phyloP scores from a whole-genome alignment of 2,113 vertebrate species.

The Balaeniceps rex region DNA sequence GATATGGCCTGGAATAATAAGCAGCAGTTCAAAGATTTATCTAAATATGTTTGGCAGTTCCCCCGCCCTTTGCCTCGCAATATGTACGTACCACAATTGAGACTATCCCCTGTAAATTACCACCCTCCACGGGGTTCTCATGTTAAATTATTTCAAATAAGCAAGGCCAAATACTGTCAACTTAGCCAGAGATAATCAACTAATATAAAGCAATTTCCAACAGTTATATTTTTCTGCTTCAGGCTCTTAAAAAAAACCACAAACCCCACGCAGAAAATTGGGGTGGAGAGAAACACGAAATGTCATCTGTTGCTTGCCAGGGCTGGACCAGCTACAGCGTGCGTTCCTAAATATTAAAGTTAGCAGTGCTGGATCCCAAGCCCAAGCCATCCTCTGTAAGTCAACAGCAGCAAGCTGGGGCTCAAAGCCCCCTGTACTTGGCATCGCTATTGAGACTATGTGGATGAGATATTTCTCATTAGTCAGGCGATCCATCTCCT shows the following conservation, averaged over 20 bases:
- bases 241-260: neutral
- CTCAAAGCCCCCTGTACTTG: neutral
- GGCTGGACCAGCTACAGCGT: neutral
- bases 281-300: neutral
- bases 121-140: neutral
- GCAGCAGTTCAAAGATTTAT: slow-evolving; percentile 20
- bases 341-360: neutral
- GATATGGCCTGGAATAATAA: slow-evolving; percentile 26
- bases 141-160: slow-evolving; percentile 27
- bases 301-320: neutral
- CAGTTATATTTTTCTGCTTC: slow-evolving; percentile 8
- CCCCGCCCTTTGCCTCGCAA: neutral
- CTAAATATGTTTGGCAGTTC: neutral
- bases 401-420: neutral
- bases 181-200: slow-evolving; percentile 52
- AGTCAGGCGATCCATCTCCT: neutral
- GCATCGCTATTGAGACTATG: neutral
- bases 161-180: slow-evolving; percentile 38
- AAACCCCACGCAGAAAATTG: neutral
- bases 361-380: neutral
- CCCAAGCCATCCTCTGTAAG: neutral
- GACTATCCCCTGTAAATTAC: slow-evolving; percentile 15
- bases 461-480: neutral
- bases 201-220: slow-evolving; percentile 41
- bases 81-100: neutral